Evolutionary conservation across 1,140 invertebrate species (phyloP).

Genomic region (Zaprionus inermis): DNA sequence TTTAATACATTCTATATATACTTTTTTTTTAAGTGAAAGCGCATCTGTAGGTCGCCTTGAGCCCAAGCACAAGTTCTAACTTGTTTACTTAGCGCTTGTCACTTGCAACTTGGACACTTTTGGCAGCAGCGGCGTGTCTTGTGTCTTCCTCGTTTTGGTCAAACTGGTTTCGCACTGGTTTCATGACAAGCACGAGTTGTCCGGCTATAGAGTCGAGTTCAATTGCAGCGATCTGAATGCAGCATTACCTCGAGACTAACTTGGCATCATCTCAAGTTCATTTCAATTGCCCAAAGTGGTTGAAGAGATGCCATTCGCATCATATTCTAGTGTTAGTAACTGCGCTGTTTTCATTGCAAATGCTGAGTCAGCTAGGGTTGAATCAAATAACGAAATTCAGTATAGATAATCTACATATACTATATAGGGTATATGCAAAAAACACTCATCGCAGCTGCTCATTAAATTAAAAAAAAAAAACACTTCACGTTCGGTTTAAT

Average conservation of each 20-base stretch:
- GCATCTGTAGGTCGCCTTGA: background rate
- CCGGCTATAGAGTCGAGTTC: background rate
- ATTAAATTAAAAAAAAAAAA: background rate
- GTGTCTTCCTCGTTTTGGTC: conserved; percentile 31
- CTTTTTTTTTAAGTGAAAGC: no score
- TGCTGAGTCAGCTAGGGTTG: background rate
- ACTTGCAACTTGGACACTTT: conserved; percentile 13
- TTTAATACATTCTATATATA: no score
- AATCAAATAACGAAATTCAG: background rate
- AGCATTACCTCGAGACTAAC: background rate
- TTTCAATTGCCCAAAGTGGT: background rate
- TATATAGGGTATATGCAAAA: conserved; percentile 1
- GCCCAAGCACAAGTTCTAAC: background rate
- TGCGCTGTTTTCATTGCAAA: background rate
- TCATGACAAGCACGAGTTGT: background rate
- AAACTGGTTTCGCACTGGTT: conserved; percentile 1
- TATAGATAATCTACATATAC: background rate
- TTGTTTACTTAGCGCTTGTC: background rate
- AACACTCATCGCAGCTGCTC: background rate
- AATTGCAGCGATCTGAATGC: background rate
- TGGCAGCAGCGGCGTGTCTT: background rate
- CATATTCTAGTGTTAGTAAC: background rate
- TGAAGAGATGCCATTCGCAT: background rate
- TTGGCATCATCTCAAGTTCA: conserved; percentile 2
- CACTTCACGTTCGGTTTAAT: background rate